Evolutionary conservation across 2,888 invertebrate species (phyloP).

Genomic region (Xestia c-nigrum): DNA sequence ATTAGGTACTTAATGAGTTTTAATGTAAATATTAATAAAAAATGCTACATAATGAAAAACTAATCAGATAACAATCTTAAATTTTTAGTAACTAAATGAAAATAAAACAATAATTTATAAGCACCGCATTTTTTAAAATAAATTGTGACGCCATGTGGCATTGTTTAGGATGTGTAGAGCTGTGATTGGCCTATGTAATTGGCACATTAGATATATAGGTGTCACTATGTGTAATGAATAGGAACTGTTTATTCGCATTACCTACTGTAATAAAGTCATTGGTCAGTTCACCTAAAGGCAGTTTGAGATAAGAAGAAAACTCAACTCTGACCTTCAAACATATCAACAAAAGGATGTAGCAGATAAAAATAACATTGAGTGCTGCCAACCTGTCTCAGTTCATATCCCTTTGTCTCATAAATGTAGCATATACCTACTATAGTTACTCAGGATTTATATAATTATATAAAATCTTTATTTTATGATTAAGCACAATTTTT

Average conservation of each 20-base stretch:
- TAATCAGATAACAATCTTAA: background rate
- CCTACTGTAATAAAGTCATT: constrained; percentile 3
- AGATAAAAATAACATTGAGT: constrained; percentile 30
- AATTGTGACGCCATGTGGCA: constrained; percentile 27
- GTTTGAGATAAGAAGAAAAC: constrained; percentile 26
- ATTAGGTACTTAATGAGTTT: background rate
- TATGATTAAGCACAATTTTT: background rate
- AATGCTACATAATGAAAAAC: background rate
- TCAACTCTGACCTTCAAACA: constrained; percentile 28
- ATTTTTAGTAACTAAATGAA: background rate
- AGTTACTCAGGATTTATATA: background rate
- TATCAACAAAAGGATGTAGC: constrained; percentile 29
- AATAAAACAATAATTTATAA: background rate
- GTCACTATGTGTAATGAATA: background rate
- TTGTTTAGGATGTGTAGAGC: constrained; percentile 42
- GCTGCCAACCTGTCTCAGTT: constrained; percentile 9
- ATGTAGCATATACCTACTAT: background rate
- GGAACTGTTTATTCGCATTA: constrained; percentile 3
- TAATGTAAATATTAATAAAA: background rate
- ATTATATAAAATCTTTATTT: background rate
- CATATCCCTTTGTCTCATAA: constrained; percentile 20
- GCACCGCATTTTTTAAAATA: background rate
- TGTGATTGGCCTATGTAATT: constrained; percentile 45
- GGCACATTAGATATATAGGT: background rate
- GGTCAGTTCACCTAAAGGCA: background rate